Base-by-base conservation (phyloP, 2,797 vertebrate genomes). In the Pseudochromis fuscus region DNA sequence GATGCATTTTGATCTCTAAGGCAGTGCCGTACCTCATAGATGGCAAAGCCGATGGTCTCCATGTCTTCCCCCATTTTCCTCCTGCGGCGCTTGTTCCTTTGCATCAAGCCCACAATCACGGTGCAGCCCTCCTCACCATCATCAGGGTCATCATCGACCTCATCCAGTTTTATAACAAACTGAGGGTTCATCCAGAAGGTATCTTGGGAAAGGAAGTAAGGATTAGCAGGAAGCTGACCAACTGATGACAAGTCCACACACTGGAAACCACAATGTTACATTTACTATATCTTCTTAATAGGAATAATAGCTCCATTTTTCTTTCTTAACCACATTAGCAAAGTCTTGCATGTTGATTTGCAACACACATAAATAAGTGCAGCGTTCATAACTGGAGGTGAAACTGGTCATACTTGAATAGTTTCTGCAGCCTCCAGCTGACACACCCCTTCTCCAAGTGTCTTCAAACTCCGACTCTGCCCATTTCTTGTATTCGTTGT, bases 401-500 rank as follows among this genome's bases (percentile, higher is more conserved):
- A 59, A 61, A 70, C 11, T 24, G 31, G 7, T 59, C 28, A 1
- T 88, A 93, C 93, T 24, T 74, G 77, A 62, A 63, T 57, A 82
- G 81, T 93, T 93, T 30, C 89, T 86, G 87, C 93, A 94, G 51
- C 93, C 93, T 1, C 92, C 93, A 10, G 91, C 93, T 0, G 92
- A 89, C 27, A 86, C 85, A 2, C 87, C 90, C 0, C 51, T 52
- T 51, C 90, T 88, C 93, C 92, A 93, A 0, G 81, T 74, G 12
- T 91, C 93, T 4, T 90, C 90, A 70, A 90, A 93, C 77, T 91
- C 86, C 0, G 56, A 28, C 62, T 85, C 61, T 0, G 87, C 82
- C 93, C 93, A 94, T 46, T 89, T 90, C 64, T 87, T 85, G 55
- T 40, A 80, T 2, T 88, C 67, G 1, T 86, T 61, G 0, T 72